Conservation (phyloP, 2,113 vertebrate species). For the Polypterus bichir region DNA sequence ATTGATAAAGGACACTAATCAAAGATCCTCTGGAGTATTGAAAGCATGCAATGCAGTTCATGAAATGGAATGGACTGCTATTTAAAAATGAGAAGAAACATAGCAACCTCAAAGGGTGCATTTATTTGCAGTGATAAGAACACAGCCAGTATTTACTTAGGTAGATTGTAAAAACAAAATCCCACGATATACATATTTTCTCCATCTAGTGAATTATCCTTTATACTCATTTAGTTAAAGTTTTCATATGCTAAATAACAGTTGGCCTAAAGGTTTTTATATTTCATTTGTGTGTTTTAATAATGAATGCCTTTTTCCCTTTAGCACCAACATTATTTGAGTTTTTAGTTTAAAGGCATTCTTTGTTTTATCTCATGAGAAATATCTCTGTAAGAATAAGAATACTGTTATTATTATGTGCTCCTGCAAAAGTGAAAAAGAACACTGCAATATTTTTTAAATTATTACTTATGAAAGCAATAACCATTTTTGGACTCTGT, state of each 20-base stretch:
- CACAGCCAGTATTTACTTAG: conserved; percentile 23
- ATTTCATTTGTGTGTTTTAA: conserved; percentile 8
- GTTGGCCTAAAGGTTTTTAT: conserved; percentile 20
- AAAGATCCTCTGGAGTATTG: too few species aligned
- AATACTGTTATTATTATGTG: too few species aligned
- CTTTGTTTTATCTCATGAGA: conserved; percentile 3
- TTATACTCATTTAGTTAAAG: conserved; percentile 20
- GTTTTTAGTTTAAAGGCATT: conserved; percentile 7
- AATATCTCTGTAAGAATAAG: background rate
- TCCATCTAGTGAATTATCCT: conserved; percentile 28
- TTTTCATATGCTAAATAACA: conserved; percentile 26
- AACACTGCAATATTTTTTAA: too few species aligned
- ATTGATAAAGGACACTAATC: too few species aligned
- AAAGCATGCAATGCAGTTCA: too few species aligned
- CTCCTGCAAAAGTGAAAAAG: too few species aligned
- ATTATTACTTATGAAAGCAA: too few species aligned
- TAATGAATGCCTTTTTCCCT: conserved; percentile 7
- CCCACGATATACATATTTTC: conserved; percentile 22
- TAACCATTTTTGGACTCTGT: too few species aligned
- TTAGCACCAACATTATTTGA: conserved; percentile 5
- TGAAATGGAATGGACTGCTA: background rate
- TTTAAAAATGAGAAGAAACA: background rate
- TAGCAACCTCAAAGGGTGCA: conserved; percentile 25
- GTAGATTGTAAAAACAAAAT: conserved; percentile 18
- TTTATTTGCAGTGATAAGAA: conserved; percentile 33